Evolutionary conservation across 92 coral and sea anemone genomes (phyloP).

Genomic region (Chrysogorgia sp.): DNA sequence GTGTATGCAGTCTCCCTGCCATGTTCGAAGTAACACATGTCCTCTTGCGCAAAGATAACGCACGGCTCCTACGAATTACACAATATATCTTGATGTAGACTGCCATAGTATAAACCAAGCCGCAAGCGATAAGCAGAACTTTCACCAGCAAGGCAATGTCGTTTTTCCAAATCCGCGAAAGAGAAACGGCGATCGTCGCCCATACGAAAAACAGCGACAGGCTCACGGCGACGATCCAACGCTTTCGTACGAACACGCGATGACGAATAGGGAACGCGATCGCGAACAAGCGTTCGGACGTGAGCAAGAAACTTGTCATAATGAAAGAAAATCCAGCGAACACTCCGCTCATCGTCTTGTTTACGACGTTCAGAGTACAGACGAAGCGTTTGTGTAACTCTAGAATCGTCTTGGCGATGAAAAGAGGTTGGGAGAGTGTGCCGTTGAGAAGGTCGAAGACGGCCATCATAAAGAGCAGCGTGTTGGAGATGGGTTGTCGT

Average conservation of each 20-base stretch:
- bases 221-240: not conserved
- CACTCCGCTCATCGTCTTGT: not conserved
- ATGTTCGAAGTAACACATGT: too few relatives aligned
- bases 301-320: not conserved
- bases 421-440: not conserved
- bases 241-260: constrained; percentile 3
- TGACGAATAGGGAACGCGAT: constrained; percentile 1
- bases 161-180: too few relatives aligned
- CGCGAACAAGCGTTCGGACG: constrained; percentile 12
- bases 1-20: not conserved
- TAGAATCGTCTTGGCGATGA: not conserved
- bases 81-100: constrained; percentile 2
- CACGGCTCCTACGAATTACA: not conserved
- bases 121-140: not conserved
- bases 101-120: not conserved
- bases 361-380: not conserved
- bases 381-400: not conserved
- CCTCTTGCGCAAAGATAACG: not conserved
- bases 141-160: not conserved
- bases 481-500: constrained; percentile 18
- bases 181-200: not conserved
- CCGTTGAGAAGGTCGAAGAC: not conserved
- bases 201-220: not conserved
- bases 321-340: not conserved
- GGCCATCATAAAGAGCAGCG: constrained; percentile 3